Percentiles rank a stretch among this genome's conserved stretches.
Conservation (phyloP, 2,797 vertebrate genomes). For the Moxostoma hubbsi region DNA sequence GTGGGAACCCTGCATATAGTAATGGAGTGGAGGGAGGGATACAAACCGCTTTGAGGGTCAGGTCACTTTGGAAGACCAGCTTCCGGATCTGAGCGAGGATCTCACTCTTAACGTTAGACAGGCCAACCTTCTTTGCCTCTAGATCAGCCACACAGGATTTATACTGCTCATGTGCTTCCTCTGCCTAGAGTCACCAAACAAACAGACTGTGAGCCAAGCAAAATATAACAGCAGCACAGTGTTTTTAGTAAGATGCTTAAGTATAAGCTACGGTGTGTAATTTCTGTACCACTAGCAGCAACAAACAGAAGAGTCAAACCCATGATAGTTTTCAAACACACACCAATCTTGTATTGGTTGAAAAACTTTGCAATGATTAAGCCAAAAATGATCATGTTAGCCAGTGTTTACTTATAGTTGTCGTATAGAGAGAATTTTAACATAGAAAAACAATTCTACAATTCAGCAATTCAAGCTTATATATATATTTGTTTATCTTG, state of each 20-base stretch:
- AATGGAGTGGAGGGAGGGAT: not conserved
- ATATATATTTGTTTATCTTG: too few species aligned
- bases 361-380: not conserved
- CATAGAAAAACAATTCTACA: too few species aligned
- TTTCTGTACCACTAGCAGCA: not conserved
- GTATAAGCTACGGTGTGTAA: not conserved
- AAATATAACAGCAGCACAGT: conserved; percentile 2
- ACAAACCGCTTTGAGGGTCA: conserved; percentile 89
- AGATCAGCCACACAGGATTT: conserved; percentile 80
- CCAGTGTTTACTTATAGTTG: not conserved
- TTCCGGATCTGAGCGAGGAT: conserved; percentile 82
- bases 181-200: conserved; percentile 70
- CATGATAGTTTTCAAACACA: not conserved
- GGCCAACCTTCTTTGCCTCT: conserved; percentile 75
- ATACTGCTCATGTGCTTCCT: conserved; percentile 85
- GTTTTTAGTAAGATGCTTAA: not conserved
- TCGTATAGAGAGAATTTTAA: too few species aligned
- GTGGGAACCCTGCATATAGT: not conserved
- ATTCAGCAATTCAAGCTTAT: too few species aligned
- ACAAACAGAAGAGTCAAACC: not conserved
- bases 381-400: not conserved
- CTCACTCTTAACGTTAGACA: conserved; percentile 82
- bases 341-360: too few species aligned
- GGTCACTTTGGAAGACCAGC: conserved; percentile 87
- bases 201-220: conserved; percentile 10